Evolutionary conservation across 2,888 invertebrate genomes (phyloP), one percentile per base, ranked within the genome.

Genomic region (Epistrophella euchroma): DNA sequence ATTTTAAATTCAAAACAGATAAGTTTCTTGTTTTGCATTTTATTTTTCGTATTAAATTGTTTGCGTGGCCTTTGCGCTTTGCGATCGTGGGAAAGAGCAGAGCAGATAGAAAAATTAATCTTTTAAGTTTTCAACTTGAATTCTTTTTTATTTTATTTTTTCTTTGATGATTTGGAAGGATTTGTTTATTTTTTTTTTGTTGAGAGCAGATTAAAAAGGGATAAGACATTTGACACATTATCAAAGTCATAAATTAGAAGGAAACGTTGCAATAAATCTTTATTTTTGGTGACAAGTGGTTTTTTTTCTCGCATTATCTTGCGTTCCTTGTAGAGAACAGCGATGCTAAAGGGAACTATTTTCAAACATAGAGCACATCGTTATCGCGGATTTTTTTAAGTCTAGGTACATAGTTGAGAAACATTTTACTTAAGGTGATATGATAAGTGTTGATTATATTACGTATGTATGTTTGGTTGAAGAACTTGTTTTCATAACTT

Each of bases 1-100:
- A 52, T 60, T 74, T 62, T 50, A 55, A 73, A 78, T 64, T 74
- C 52, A 70, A 82, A 82, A 78, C 70, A 82, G 82, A 82, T 86
- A 78, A 82, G 76, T 86, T 86, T 72, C 78, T 64, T 74, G 70
- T 56, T 71, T 78, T 73, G 45, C 76, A 81, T 86, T 81, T 78
- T 62, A 70, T 77, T 76, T 74, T 74, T 78, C 7, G 15, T 52
- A 28, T 52, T 28, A 28, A 52, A 52, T 52, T 52, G n/a, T 28
- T 52, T 52, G 52, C 19, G 11, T 50, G 5, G 19, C 11, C 28
- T 28, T 28, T n/a, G n/a, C n/a, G n/a, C 32, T 32, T 28, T 1
- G n/a, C n/a, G n/a, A n/a, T n/a, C 6, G 32, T 32, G 32, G 0
- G 32, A 32, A 32, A 6, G 32, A 32, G 32, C 32, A 32, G 7